phyloP scores from a whole-genome alignment of 2,888 invertebrate genomes.

The Pyrgus malvae region DNA sequence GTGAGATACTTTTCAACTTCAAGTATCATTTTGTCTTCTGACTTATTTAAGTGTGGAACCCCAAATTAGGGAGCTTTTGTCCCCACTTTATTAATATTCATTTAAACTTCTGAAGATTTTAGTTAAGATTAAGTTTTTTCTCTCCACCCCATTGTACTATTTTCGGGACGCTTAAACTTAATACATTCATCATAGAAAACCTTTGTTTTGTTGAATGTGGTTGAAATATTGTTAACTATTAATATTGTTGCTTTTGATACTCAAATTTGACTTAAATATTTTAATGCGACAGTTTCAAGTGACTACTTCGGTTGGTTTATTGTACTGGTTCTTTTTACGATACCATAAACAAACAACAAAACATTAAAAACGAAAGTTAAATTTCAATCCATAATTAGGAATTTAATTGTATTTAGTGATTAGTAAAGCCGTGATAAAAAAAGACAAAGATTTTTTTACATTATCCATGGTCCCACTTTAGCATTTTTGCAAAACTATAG shows the following conservation, averaged over 20 bases:
- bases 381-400: too few relatives aligned
- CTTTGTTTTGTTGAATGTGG: constrained; percentile 51
- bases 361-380: too few relatives aligned
- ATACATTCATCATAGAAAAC: constrained; percentile 57
- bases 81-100: constrained; percentile 55
- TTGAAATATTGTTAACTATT: constrained; percentile 59
- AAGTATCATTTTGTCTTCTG: constrained; percentile 38
- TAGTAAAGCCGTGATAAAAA: too few relatives aligned
- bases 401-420: too few relatives aligned
- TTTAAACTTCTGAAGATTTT: constrained; percentile 59
- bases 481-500: too few relatives aligned
- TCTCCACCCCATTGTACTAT: constrained; percentile 52
- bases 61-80: constrained; percentile 55
- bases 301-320: constrained; percentile 6
- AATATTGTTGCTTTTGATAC: constrained; percentile 43
- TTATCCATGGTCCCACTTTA: too few relatives aligned
- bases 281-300: constrained; percentile 32
- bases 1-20: background rate
- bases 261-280: constrained; percentile 13
- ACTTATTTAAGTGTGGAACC: constrained; percentile 36
- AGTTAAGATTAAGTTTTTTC: constrained; percentile 57
- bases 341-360: too few relatives aligned
- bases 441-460: too few relatives aligned
- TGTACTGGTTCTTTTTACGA: background rate
- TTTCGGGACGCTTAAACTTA: constrained; percentile 46